Percentiles rank a stretch among this genome's conserved stretches.
Evolutionary conservation across 2,797 vertebrate species (phyloP).

Genomic region (Buceros bicornis): DNA sequence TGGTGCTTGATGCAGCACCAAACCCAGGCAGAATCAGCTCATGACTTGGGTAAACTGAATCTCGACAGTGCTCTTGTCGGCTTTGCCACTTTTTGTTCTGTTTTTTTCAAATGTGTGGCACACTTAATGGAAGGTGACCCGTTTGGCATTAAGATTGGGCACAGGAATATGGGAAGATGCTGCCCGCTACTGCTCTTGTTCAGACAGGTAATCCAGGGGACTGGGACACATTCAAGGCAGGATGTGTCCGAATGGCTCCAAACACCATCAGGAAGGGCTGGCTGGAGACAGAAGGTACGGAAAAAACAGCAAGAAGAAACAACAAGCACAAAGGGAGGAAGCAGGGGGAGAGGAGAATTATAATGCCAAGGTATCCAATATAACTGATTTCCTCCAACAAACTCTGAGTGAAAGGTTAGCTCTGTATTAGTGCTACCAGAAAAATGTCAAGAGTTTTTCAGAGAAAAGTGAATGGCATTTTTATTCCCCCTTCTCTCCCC

Average conservation of each 20-base stretch:
- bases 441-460: conserved; percentile 16
- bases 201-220: accelerated
- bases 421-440: background rate
- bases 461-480: background rate
- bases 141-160: background rate
- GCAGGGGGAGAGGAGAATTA: background rate
- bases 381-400: background rate
- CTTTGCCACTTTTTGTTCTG: background rate
- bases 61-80: accelerated
- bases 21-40: background rate
- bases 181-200: accelerated
- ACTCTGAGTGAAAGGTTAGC: background rate
- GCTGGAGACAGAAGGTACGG: background rate
- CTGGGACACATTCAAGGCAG: background rate
- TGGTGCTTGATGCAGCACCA: background rate
- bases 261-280: background rate
- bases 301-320: background rate
- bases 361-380: background rate
- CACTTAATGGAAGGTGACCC: background rate
- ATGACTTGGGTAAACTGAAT: background rate
- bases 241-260: background rate
- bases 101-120: background rate
- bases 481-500: background rate
- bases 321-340: background rate
- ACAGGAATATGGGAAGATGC: background rate